A percentile compares a stretch with the other conserved stretches of the same genome.
Evolutionary conservation across 2,797 vertebrate genomes (phyloP).

Genomic region (Alectoris magna): DNA sequence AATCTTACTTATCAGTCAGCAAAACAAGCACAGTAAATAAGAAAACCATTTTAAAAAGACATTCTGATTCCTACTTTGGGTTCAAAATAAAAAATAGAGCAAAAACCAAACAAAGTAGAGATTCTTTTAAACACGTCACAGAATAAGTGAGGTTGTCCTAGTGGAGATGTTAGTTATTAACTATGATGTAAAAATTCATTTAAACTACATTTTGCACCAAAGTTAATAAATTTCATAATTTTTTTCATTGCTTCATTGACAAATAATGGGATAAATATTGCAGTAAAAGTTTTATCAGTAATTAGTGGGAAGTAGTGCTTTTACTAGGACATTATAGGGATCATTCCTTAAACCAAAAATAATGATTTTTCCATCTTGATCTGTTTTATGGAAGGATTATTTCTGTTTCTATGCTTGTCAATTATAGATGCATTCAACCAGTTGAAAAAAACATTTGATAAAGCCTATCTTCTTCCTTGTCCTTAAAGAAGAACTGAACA

Average conservation of each 20-base stretch:
- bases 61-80: not conserved
- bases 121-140: not conserved
- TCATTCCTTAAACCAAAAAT: not conserved
- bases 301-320: not conserved
- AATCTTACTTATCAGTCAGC: slow-evolving; percentile 2
- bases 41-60: not conserved
- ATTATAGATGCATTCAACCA: slow-evolving; percentile 13
- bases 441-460: slow-evolving; percentile 32
- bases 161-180: not conserved
- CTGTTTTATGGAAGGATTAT: not conserved
- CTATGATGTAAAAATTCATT: not conserved
- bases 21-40: not conserved
- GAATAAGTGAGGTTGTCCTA: not conserved
- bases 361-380: slow-evolving; percentile 23
- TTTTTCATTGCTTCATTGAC: not conserved
- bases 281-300: not conserved
- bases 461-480: not conserved
- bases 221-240: slow-evolving; percentile 23
- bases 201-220: not conserved
- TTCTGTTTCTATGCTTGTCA: not conserved
- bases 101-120: not conserved
- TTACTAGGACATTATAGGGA: slow-evolving; percentile 22
- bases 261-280: not conserved
- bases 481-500: not conserved
- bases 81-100: not conserved